phyloP scores from a whole-genome alignment of 1,140 invertebrate species.

The Leptinotarsa texana region DNA sequence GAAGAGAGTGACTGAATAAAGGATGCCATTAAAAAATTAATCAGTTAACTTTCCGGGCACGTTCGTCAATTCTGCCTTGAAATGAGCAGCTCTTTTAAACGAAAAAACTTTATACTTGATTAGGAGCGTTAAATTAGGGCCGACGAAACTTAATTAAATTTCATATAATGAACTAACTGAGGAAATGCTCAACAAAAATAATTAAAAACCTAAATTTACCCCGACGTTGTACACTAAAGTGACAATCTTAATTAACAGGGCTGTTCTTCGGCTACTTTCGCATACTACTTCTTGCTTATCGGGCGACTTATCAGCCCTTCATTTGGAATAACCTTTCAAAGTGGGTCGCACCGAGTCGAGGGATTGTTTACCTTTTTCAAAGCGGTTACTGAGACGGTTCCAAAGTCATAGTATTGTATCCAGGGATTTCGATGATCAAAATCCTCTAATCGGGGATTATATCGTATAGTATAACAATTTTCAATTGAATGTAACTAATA shows the following conservation, averaged over 20 bases:
- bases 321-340: conserved; percentile 36
- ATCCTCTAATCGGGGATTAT: too few species aligned
- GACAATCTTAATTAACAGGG: conserved; percentile 58
- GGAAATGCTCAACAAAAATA: conserved; percentile 58
- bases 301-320: conserved; percentile 46
- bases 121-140: conserved; percentile 58
- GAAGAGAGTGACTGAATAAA: conserved; percentile 39
- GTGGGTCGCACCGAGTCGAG: background rate
- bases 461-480: too few species aligned
- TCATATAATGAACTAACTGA: conserved; percentile 58
- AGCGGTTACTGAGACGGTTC: background rate
- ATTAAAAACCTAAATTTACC: conserved; percentile 58
- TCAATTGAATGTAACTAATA: too few species aligned
- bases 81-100: conserved; percentile 34
- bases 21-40: conserved; percentile 42
- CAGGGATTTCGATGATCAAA: too few species aligned
- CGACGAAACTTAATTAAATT: conserved; percentile 58
- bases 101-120: conserved; percentile 57
- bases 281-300: conserved; percentile 49
- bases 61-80: conserved; percentile 41
- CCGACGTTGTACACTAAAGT: conserved; percentile 53
- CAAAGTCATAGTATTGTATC: too few species aligned
- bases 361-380: background rate
- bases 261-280: conserved; percentile 54
- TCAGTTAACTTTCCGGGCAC: conserved; percentile 43